Conservation (phyloP, 1,140 invertebrate species). For the Aleiodes sp. region DNA sequence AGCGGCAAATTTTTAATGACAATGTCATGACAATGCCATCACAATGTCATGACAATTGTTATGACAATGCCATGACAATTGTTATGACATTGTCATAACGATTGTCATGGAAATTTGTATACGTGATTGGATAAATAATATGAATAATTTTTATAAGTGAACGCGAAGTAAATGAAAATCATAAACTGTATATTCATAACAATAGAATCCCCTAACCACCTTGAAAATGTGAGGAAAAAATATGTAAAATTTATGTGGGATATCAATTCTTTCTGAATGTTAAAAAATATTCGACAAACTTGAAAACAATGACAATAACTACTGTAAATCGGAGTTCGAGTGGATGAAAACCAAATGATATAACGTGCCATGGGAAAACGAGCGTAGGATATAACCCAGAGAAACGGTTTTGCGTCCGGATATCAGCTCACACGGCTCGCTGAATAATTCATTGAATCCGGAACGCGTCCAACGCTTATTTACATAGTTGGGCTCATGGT, state of each 20-base stretch:
- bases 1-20: too few species aligned
- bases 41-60: too few species aligned
- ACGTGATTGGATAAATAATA: too few species aligned
- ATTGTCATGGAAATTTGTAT: too few species aligned
- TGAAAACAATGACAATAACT: constrained; percentile 25
- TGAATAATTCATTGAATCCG: constrained; percentile 48
- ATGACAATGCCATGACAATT: too few species aligned
- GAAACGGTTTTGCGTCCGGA: constrained; percentile 37
- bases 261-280: neutral
- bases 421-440: constrained; percentile 43
- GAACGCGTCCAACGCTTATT: constrained; percentile 39
- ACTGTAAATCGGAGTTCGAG: neutral
- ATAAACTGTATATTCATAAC: too few species aligned
- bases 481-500: constrained; percentile 41
- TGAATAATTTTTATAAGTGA: too few species aligned
- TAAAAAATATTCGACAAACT: constrained; percentile 12
- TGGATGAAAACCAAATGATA: constrained; percentile 6
- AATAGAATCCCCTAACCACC: too few species aligned
- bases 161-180: too few species aligned
- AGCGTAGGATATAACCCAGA: constrained; percentile 17
- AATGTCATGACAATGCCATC: too few species aligned
- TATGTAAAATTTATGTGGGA: neutral
- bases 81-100: too few species aligned
- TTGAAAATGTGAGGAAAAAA: neutral
- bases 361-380: constrained; percentile 44